Evolutionary conservation across 2,888 invertebrate genomes (phyloP).

Genomic region (Ferdinandea cuprea): DNA sequence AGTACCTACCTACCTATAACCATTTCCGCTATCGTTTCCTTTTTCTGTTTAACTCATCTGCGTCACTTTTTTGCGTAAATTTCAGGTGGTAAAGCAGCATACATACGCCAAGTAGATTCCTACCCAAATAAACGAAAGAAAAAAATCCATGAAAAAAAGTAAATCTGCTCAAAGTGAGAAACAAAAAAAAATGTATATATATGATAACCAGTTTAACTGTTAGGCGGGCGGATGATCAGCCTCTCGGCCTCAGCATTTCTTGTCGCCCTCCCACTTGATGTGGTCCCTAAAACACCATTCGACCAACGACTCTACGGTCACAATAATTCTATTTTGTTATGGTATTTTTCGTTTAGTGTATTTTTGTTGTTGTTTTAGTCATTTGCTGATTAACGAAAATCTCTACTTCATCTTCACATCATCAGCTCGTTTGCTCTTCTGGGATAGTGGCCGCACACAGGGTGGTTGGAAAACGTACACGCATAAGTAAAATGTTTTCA

Average conservation of each 20-base stretch:
- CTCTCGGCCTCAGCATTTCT: slow-evolving; percentile 40
- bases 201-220: slow-evolving; percentile 50
- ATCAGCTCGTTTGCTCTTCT: slow-evolving; percentile 2
- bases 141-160: too few relatives aligned
- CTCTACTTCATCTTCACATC: slow-evolving; percentile 65
- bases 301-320: neutral
- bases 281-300: slow-evolving; percentile 33
- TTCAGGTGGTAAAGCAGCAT: too few relatives aligned
- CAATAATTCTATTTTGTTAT: slow-evolving; percentile 22
- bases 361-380: slow-evolving; percentile 24
- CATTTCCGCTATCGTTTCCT: too few relatives aligned
- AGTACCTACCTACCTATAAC: too few relatives aligned
- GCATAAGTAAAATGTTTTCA: neutral
- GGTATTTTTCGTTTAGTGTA: neutral
- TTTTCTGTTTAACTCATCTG: too few relatives aligned
- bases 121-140: too few relatives aligned
- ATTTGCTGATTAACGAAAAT: slow-evolving; percentile 71
- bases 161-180: neutral
- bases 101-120: too few relatives aligned
- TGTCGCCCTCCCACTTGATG: slow-evolving; percentile 55
- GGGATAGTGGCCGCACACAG: neutral
- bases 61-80: too few relatives aligned
- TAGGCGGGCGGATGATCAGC: slow-evolving; percentile 52
- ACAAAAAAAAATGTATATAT: neutral
- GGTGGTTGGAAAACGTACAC: neutral